phyloP scores from a whole-genome alignment of 2,888 invertebrate genomes.

The Aradus depressus region DNA sequence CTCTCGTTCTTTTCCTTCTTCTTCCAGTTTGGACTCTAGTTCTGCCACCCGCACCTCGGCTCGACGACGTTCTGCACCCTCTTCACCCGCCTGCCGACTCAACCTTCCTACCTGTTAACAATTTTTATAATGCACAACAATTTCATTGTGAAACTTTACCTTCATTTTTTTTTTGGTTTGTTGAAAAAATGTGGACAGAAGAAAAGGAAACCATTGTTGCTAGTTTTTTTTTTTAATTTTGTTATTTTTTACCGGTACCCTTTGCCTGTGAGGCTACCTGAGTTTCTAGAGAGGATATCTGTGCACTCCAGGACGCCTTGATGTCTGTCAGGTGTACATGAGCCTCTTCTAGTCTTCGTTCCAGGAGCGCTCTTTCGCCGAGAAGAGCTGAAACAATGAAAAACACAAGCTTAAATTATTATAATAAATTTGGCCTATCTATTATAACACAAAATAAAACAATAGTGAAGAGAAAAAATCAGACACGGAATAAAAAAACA shows the following conservation, averaged over 20 bases:
- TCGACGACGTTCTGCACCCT: constrained; percentile 65
- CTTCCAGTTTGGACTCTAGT: constrained; percentile 47
- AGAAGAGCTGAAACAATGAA: constrained; percentile 40
- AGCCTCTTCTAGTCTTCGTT: constrained; percentile 70
- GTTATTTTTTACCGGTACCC: not conserved
- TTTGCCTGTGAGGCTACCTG: constrained; percentile 46
- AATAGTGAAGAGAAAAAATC: not conserved
- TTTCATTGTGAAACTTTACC: not conserved
- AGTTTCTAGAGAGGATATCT: constrained; percentile 78
- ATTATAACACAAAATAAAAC: not conserved
- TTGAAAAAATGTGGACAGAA: not conserved
- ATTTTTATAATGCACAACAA: not conserved
- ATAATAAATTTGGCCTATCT: not conserved
- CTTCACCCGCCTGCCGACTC: constrained; percentile 73
- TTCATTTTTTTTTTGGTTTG: not conserved
- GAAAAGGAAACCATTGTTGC: constrained; percentile 22
- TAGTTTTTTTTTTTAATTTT: constrained; percentile 14
- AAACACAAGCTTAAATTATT: not conserved
- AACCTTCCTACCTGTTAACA: constrained; percentile 54
- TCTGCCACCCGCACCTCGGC: constrained; percentile 51
- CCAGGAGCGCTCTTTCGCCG: constrained; percentile 54
- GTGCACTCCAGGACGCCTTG: constrained; percentile 84
- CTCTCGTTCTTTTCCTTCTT: constrained; percentile 27
- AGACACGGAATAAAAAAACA: too few relatives aligned
- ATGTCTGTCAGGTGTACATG: constrained; percentile 79